These are phyloP conservation scores for Euura saliciscinereae DNA, from an alignment of 1,140 invertebrate genomes.

Conservation along the genomic window DNA sequence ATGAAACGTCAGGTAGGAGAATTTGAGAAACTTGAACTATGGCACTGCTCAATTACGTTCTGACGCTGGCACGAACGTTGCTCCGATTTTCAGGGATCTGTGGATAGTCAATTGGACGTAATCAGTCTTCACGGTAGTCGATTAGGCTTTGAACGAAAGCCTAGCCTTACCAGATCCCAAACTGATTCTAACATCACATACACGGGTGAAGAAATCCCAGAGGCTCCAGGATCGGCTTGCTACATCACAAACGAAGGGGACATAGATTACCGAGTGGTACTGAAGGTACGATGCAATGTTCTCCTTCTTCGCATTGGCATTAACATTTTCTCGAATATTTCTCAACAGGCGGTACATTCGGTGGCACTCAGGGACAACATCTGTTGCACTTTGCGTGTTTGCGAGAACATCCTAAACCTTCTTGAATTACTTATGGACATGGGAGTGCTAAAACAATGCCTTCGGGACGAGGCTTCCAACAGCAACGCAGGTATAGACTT, in stretches of 20 bases:
- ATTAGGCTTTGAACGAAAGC: constrained; percentile 69
- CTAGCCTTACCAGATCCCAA: constrained; percentile 82
- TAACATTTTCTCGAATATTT: constrained; percentile 22
- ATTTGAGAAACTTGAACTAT: neutral
- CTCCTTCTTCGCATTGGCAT: neutral
- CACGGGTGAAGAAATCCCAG: constrained; percentile 74
- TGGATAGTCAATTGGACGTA: constrained; percentile 80
- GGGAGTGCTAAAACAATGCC: constrained; percentile 73
- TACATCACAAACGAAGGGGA: constrained; percentile 96
- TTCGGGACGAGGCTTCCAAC: constrained; percentile 55
- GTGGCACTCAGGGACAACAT: constrained; percentile 78
- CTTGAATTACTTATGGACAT: constrained; percentile 89
- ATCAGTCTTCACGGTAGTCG: constrained; percentile 69
- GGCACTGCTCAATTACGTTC: no score
- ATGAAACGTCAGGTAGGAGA: constrained; percentile 73
- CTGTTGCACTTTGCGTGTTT: constrained; percentile 82
- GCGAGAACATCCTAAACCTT: constrained; percentile 89
- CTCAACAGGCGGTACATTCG: constrained; percentile 79
- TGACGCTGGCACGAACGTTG: neutral
- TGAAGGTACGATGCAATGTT: constrained; percentile 70
- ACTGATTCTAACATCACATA: constrained; percentile 96
- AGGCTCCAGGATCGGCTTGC: constrained; percentile 86
- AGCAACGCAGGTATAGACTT: constrained; percentile 32
- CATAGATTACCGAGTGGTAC: constrained; percentile 87
- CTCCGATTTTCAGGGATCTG: constrained; percentile 55